Percentiles rank a stretch among this genome's conserved stretches.
Evolutionary conservation across 2,113 vertebrate species (phyloP).

Genomic region (Thunnus thynnus): DNA sequence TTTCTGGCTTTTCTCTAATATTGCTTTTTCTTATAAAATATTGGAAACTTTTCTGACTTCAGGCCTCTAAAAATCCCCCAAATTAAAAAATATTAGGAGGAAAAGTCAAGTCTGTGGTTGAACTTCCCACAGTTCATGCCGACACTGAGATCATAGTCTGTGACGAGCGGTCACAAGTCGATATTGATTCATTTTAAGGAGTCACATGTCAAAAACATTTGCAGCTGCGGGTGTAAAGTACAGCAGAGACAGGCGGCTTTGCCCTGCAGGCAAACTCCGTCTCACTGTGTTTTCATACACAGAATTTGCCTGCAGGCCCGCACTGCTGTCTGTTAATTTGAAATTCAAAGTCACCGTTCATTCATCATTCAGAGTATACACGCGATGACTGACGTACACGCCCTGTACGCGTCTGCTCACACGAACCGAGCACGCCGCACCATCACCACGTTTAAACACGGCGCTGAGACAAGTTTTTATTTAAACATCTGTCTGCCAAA

Average conservation of each 20-base stretch:
- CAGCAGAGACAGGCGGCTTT: neutral
- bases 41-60: no score
- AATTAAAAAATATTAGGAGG: no score
- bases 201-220: neutral
- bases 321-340: neutral
- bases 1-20: no score
- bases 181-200: neutral
- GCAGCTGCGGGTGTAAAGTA: neutral
- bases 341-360: constrained; percentile 14
- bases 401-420: neutral
- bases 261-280: neutral
- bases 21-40: no score
- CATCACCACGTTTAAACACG: neutral
- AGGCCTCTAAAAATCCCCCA: no score
- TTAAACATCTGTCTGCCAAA: no score
- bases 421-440: no score
- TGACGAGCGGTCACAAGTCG: neutral
- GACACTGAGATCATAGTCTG: no score
- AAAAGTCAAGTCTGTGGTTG: neutral
- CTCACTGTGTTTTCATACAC: neutral
- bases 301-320: constrained; percentile 1
- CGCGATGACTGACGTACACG: neutral
- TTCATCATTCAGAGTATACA: neutral
- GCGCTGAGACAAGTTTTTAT: neutral
- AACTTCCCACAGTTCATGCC: neutral